Evolutionary conservation across 2,113 vertebrate genomes (phyloP), one percentile per base, ranked within the genome.

Genomic region (Plecturocebus donacophilus): DNA sequence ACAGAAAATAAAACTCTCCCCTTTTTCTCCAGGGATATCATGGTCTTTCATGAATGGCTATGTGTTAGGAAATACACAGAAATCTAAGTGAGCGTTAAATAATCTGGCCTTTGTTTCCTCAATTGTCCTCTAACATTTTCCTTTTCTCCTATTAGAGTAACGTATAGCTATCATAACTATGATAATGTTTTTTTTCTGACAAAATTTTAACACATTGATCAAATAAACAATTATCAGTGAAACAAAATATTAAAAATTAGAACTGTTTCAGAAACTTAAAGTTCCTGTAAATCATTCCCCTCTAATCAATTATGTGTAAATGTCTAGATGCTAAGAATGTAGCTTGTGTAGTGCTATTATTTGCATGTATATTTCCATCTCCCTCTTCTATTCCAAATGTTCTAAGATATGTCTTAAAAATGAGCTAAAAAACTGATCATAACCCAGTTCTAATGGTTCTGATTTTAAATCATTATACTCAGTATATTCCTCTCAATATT

Each of bases 161-260:
- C n/a, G 38, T 80, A 70, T 56, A 81, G 40, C 4, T 85, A 71
- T 64, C 61, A 64, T 30, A 64, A 64, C 30, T 64, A 64, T 14
- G 27, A 32, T 64, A 32, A 64, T 19, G 3, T 83, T 40, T 77
- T 95, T 95, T 83, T 70, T 87, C 75, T 85, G 12, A 79, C 9
- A 90, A 86, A 80, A 40, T 7, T 8, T 66, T 49, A 68, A 87
- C 13, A 83, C 8, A 3, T 45, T 38, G 5, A 17, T 68, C 47
- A 94, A 13, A 93, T 79, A 87, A 73, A 54, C 77, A 52, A 79
- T 80, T 66, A 42, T 73, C n/a, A 76, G 45, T 58, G 10, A 87
- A 75, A 93, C 16, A 84, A 95, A 76, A 94, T 71, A 88, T 64
- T 79, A 64, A 85, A 82, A 88, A 68, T 70, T 21, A 87, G 11